phyloP scores from a whole-genome alignment of 2,888 invertebrate genomes.

The Lobophora halterata region DNA sequence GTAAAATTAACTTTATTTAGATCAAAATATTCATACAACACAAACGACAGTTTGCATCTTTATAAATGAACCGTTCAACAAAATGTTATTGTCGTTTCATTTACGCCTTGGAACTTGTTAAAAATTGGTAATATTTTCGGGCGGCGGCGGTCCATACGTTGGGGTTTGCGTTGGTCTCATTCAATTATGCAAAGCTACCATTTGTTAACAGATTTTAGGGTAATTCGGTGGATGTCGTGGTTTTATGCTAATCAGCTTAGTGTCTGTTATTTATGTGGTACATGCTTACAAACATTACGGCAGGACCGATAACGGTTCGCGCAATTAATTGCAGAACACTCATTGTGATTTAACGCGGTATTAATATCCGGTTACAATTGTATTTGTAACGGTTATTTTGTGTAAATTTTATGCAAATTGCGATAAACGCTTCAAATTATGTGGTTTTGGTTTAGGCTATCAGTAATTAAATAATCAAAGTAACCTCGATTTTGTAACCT shows the following conservation, averaged over 20 bases:
- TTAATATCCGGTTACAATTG: constrained; percentile 54
- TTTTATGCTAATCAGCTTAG: constrained; percentile 77
- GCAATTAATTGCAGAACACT: constrained; percentile 74
- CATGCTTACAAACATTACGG: constrained; percentile 65
- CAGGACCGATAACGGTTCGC: constrained; percentile 63
- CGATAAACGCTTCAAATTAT: constrained; percentile 34
- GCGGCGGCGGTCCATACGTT: constrained; percentile 56
- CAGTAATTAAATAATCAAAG: neutral
- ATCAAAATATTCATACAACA: too few species aligned
- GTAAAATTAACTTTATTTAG: too few species aligned
- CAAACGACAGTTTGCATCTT: too few species aligned
- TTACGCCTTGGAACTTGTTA: constrained; percentile 40
- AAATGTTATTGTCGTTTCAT: too few species aligned
- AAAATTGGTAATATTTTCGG: constrained; percentile 39
- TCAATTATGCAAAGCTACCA: constrained; percentile 77
- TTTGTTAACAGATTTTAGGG: constrained; percentile 78
- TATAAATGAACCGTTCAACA: constrained; percentile 12
- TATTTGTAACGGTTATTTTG: constrained; percentile 67
- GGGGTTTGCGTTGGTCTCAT: constrained; percentile 59
- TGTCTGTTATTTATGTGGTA: constrained; percentile 71
- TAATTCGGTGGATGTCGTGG: constrained; percentile 69
- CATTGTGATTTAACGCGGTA: constrained; percentile 64
- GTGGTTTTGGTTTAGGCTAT: constrained; percentile 3
- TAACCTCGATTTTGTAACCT: neutral
- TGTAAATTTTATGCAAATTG: constrained; percentile 59